phyloP scores from a whole-genome alignment of 2,888 invertebrate species.

The Dasysyrphus tricinctus region DNA sequence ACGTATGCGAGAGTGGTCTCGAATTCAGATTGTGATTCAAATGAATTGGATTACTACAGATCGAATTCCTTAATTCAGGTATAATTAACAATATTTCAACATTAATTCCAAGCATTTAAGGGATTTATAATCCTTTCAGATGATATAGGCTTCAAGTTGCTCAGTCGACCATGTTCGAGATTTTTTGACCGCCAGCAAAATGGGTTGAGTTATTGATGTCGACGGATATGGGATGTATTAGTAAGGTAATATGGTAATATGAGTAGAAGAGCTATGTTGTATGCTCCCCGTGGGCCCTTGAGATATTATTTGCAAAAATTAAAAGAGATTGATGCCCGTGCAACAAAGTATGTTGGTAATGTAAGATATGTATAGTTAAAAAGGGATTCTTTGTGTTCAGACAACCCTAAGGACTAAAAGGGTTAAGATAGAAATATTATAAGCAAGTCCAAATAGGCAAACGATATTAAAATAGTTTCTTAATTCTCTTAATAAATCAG shows the following conservation, averaged over 20 bases:
- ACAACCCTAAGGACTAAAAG: not conserved
- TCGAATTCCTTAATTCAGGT: slow-evolving; percentile 73
- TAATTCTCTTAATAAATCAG: not conserved
- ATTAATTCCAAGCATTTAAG: slow-evolving; percentile 65
- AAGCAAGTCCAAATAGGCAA: not conserved
- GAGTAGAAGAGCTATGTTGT: slow-evolving; percentile 31
- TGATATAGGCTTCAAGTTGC: slow-evolving; percentile 8
- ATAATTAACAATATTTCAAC: slow-evolving; percentile 75
- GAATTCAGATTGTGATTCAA: slow-evolving; percentile 45
- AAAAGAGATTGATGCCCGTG: slow-evolving; percentile 51
- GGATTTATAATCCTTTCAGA: slow-evolving; percentile 49
- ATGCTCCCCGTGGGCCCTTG: not conserved
- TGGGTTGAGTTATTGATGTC: slow-evolving; percentile 60
- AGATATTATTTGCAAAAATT: slow-evolving; percentile 42
- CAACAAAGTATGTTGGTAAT: slow-evolving; percentile 28
- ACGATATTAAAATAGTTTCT: not conserved
- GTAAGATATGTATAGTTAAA: slow-evolving; percentile 13
- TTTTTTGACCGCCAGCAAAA: slow-evolving; percentile 23
- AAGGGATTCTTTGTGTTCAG: not conserved
- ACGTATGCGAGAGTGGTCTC: not conserved
- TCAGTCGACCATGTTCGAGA: slow-evolving; percentile 24
- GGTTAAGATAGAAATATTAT: not conserved
- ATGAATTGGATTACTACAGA: slow-evolving; percentile 74
- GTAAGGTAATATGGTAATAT: slow-evolving; percentile 66
- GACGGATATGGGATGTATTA: slow-evolving; percentile 41